Percentiles rank a stretch among this genome's conserved stretches.
Conservation (phyloP, 2,888 invertebrate species). For the Drosophila nigritarsus region DNA sequence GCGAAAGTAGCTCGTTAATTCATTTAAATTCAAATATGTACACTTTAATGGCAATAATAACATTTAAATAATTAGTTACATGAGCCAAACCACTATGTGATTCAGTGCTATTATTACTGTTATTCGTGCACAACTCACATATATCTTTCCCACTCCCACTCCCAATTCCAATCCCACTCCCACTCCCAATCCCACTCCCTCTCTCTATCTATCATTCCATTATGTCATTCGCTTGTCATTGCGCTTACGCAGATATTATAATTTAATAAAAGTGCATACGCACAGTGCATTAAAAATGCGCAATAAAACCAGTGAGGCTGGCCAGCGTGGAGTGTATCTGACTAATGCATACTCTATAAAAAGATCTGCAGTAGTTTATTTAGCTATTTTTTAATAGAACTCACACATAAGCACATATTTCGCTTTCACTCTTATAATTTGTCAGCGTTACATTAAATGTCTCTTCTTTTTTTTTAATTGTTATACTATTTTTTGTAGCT, state of each 20-base stretch:
- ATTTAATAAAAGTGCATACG: conserved; percentile 55
- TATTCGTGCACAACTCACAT: conserved; percentile 13
- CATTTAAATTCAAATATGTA: conserved; percentile 67
- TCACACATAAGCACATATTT: neutral
- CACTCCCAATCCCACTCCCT: neutral
- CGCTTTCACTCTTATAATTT: neutral
- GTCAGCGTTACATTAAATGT: neutral
- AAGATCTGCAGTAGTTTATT: neutral
- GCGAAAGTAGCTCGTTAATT: conserved; percentile 57
- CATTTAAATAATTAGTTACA: conserved; percentile 75
- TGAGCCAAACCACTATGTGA: too few relatives aligned
- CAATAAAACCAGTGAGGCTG: conserved; percentile 27
- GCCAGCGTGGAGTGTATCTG: neutral
- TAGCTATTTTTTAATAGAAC: neutral
- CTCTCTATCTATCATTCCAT: neutral
- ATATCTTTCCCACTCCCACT: neutral
- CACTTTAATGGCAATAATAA: conserved; percentile 60
- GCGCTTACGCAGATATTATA: conserved; percentile 38
- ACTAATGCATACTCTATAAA: conserved; percentile 3
- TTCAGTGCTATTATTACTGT: conserved; percentile 33
- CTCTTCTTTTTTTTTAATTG: neutral
- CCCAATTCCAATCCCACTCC: neutral
- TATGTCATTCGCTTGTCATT: conserved; percentile 11
- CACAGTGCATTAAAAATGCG: conserved; percentile 53
- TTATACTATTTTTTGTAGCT: neutral